Percentiles rank a stretch among this genome's conserved stretches.
Conservation (phyloP, 2,888 invertebrate genomes). For the Archips xylosteana region DNA sequence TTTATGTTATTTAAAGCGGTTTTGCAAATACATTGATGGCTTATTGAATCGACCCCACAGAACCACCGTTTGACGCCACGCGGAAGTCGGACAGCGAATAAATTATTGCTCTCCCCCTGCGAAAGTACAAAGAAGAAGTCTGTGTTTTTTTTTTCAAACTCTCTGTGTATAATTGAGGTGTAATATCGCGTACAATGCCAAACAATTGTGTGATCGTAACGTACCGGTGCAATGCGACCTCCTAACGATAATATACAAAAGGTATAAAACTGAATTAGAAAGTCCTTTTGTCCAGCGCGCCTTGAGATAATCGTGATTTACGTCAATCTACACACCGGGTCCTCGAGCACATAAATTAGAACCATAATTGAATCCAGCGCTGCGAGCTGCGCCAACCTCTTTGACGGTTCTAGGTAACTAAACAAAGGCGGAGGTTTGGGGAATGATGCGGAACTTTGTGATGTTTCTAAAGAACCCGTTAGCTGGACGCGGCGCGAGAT, state of each 20-base stretch:
- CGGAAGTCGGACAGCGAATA: slow-evolving; percentile 71
- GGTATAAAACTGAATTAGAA: slow-evolving; percentile 69
- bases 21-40: slow-evolving; percentile 54
- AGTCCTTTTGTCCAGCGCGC: slow-evolving; percentile 64
- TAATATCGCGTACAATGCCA: slow-evolving; percentile 71
- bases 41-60: slow-evolving; percentile 56
- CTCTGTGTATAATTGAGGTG: slow-evolving; percentile 76
- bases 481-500: slow-evolving; percentile 53
- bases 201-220: slow-evolving; percentile 62
- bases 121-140: slow-evolving; percentile 64
- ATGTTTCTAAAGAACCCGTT: slow-evolving; percentile 62
- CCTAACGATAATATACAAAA: slow-evolving; percentile 60
- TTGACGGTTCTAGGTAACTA: slow-evolving; percentile 56
- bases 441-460: slow-evolving; percentile 53
- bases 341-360: slow-evolving; percentile 60
- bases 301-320: slow-evolving; percentile 70
- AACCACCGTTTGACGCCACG: slow-evolving; percentile 62
- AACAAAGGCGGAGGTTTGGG: slow-evolving; percentile 58
- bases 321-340: slow-evolving; percentile 65
- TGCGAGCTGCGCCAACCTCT: slow-evolving; percentile 53
- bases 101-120: slow-evolving; percentile 70
- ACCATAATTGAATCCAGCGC: slow-evolving; percentile 56
- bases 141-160: slow-evolving; percentile 61
- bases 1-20: slow-evolving; percentile 8
- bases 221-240: slow-evolving; percentile 61